Evolutionary conservation across 2,888 invertebrate species (phyloP), one percentile per base, ranked within the genome.

Genomic region (Allacma fusca): DNA sequence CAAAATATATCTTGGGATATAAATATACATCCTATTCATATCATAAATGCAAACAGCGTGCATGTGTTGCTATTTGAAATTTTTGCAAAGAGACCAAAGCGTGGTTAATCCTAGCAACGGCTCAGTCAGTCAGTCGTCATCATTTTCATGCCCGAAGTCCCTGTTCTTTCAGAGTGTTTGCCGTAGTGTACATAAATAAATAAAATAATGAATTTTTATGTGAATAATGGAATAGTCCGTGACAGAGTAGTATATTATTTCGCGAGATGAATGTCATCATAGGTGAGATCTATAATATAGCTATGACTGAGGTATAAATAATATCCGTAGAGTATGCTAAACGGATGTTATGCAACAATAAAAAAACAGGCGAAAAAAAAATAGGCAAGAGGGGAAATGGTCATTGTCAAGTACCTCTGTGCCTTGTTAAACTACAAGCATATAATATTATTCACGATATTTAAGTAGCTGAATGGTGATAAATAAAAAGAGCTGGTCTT

Each of bases 401-500:
- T 34, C 21, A 28, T 50, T 50, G 50, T 50, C 50, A n/a, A 50
- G 34, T 29, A 28, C 67, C 26, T 67, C 34, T 50, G 29, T 29
- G 34, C 21, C 21, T 67, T 29, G 67, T 29, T 67, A 29, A 34
- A 67, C 1, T 28, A 34, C 12, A n/a, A 29, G 21, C 23, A 62
- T 2, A 26, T 62, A 26, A 9, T 24, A 24, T 28, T 64, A 64
- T 64, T 16, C 16, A 28, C 26, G 26, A 24, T 64, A 64, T 23
- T 64, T 28, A 19, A 26, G 64, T 64, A 64, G 26, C 19, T 28
- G 24, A 50, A 28, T 28, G 44, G 50, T 19, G 50, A 44, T 50
- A 70, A 70, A 50, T 50, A 70, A 70, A 50, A 50, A 70, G 50
- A 50, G 44, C 43, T 70, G 70, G 50, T 50, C 50, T 50, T 50